Conservation (phyloP, 2,797 vertebrate genomes). For the Pyrocephalus nanus region DNA sequence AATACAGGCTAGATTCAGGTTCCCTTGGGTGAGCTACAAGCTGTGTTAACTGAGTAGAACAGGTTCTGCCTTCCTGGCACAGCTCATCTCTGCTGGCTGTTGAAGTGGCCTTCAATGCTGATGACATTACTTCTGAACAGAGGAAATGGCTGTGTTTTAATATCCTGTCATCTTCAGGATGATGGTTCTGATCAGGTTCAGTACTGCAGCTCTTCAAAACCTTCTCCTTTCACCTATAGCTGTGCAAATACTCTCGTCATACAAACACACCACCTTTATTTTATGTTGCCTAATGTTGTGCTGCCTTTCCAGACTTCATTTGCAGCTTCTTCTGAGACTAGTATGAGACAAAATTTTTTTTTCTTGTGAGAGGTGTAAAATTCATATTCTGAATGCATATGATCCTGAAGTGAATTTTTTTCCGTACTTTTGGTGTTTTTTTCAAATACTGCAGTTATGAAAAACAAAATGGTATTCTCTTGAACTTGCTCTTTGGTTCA, state of each 20-base stretch:
- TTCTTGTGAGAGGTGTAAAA: neutral
- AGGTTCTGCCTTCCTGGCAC: neutral
- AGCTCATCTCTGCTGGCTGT: neutral
- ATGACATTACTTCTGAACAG: neutral
- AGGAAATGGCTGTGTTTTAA: neutral
- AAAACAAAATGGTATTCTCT: neutral
- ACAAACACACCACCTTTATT: neutral
- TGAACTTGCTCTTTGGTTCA: neutral
- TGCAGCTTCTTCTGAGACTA: neutral
- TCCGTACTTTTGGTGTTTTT: neutral
- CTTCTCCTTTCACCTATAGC: neutral
- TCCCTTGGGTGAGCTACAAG: neutral
- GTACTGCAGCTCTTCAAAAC: neutral
- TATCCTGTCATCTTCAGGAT: fast-evolving
- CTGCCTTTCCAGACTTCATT: neutral
- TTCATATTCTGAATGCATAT: neutral
- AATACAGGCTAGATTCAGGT: neutral
- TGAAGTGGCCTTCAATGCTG: neutral
- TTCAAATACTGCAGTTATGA: neutral
- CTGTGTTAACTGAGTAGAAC: neutral
- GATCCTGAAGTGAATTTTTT: neutral
- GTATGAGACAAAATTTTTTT: neutral
- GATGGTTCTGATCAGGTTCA: neutral
- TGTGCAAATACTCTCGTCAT: neutral
- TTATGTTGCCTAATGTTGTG: neutral